Evolutionary conservation across 2,888 invertebrate species (phyloP).

Genomic region (Ormyrus rosae): DNA sequence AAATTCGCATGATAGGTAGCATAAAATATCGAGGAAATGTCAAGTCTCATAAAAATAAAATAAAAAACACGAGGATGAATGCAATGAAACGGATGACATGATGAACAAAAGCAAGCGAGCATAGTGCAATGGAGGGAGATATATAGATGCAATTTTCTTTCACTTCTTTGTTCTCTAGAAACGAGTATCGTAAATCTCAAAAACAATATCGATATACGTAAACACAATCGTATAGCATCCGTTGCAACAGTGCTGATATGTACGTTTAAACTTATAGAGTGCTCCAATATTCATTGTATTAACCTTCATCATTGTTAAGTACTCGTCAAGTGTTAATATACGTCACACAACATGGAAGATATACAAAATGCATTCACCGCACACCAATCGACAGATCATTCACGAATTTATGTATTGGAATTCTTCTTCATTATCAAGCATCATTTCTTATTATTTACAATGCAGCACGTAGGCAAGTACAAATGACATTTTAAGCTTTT

Average conservation of each 20-base stretch:
- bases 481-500: too few species aligned
- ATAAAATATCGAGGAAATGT: conserved; percentile 22
- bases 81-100: conserved; percentile 50
- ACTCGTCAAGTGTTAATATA: conserved; percentile 30
- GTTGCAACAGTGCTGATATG: neutral
- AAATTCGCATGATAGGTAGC: conserved; percentile 36
- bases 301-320: neutral
- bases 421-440: conserved; percentile 16
- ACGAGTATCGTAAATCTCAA: conserved; percentile 4
- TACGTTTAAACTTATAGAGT: neutral
- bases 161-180: neutral
- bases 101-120: conserved; percentile 56
- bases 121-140: conserved; percentile 38
- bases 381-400: conserved; percentile 44
- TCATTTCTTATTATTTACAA: conserved; percentile 17
- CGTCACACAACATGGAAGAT: conserved; percentile 37
- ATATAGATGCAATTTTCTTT: conserved; percentile 24
- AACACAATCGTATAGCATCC: neutral
- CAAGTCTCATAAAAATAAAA: conserved; percentile 35
- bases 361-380: conserved; percentile 39
- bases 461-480: neutral
- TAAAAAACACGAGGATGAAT: conserved; percentile 35
- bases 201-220: conserved; percentile 15
- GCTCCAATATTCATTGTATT: conserved; percentile 23
- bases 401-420: conserved; percentile 2